These are phyloP conservation scores for Anguilla japonica DNA, from an alignment of 2,113 vertebrate species.

Conservation along the genomic window DNA sequence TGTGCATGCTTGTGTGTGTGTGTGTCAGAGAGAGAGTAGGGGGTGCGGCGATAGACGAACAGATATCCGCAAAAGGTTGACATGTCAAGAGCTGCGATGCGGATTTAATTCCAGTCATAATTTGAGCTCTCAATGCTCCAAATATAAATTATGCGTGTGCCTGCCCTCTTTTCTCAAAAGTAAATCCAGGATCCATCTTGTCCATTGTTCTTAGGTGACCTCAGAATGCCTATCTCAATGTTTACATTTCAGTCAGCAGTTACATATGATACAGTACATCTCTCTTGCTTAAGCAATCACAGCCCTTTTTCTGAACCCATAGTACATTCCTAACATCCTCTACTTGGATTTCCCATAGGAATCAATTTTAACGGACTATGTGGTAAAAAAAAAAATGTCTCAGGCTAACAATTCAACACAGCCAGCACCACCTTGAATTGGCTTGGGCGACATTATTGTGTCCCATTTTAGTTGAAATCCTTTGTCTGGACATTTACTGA, in stretches of 20 bases:
- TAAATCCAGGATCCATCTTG: conserved; percentile 7
- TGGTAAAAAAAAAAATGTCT: background rate
- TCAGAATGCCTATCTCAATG: conserved; percentile 8
- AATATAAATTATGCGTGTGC: conserved; percentile 11
- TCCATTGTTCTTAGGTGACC: background rate
- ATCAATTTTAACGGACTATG: background rate
- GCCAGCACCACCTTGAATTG: background rate
- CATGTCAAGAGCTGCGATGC: conserved; percentile 3
- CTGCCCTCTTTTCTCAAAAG: background rate
- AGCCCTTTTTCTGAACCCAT: conserved; percentile 3
- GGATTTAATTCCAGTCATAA: conserved; percentile 3
- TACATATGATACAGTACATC: background rate
- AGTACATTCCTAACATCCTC: background rate
- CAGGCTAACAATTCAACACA: background rate
- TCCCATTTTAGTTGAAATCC: background rate
- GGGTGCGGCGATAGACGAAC: background rate
- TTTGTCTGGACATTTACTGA: background rate
- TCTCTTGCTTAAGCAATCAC: background rate
- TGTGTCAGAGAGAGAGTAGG: no score
- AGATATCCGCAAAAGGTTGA: conserved; percentile 15
- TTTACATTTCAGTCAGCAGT: conserved; percentile 21
- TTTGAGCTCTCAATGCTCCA: background rate
- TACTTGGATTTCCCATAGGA: background rate
- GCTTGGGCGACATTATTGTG: background rate
- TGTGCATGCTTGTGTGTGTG: no score